Evolutionary conservation across 2,113 vertebrate genomes (phyloP).

Genomic region (Puntigrus tetrazona): DNA sequence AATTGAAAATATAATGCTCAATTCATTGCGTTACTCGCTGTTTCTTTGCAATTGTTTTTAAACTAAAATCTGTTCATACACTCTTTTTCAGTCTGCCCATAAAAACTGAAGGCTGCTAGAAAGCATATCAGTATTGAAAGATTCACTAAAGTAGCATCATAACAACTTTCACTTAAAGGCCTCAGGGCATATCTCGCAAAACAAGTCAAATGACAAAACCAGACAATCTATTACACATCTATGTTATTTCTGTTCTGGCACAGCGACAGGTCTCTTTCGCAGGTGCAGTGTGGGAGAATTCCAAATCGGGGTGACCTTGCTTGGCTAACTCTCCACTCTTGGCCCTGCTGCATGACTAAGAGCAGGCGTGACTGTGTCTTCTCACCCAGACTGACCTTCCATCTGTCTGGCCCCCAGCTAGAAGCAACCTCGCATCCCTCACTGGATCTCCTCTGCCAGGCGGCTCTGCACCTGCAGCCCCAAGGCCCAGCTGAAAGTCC

Average conservation of each 20-base stretch:
- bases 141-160: background rate
- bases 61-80: background rate
- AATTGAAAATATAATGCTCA: too few relatives aligned
- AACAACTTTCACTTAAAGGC: background rate
- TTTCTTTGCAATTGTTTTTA: background rate
- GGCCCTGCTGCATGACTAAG: slow-evolving; percentile 46
- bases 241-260: slow-evolving; percentile 21
- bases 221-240: slow-evolving; percentile 3
- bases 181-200: background rate
- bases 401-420: slow-evolving; percentile 43
- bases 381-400: slow-evolving; percentile 44
- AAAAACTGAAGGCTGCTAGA: background rate
- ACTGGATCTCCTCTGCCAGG: slow-evolving; percentile 14
- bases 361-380: slow-evolving; percentile 36
- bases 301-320: slow-evolving; percentile 41
- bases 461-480: slow-evolving; percentile 28
- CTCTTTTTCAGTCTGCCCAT: background rate
- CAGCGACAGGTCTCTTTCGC: slow-evolving; percentile 19
- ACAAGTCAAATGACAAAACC: background rate
- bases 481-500: background rate
- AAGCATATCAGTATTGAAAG: background rate
- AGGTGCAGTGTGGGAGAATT: slow-evolving; percentile 22
- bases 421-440: background rate
- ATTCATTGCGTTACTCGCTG: too few relatives aligned
- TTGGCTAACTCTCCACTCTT: slow-evolving; percentile 17